Evolutionary conservation across 2,113 vertebrate genomes (phyloP), one percentile per base, ranked within the genome.

Genomic region (Dissostichus mawsoni): DNA sequence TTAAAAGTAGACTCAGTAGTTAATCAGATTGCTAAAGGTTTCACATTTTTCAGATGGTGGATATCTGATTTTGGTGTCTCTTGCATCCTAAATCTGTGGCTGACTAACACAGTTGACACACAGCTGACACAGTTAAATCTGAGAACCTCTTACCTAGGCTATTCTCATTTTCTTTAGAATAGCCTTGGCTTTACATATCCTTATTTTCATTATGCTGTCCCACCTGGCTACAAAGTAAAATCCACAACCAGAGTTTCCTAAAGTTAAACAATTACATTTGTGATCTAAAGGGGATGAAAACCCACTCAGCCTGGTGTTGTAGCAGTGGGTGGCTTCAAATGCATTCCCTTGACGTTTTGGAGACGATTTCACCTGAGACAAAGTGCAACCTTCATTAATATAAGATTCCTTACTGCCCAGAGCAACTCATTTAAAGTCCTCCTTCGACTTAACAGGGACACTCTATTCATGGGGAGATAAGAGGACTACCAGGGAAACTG

Each of bases 361-460:
- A 89, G 85, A 86, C 14, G 18, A 65, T 85, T 84, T 89, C 76
- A 83, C 89, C 81, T 58, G 79, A 89, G 87, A 92, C 84, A 82
- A 83, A 90, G 92, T 85, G 86, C 78, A 81, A 33, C 65, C 75
- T 72, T 91, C 88, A 91, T 93, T 92, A 93, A 93, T 94, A 93
- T 94, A 93, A 91, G 63, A 91, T 87, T 79, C 81, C 18, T 67
- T 45, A 80, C 68, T 70, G 88, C 90, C 85, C 78, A 74, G 55
- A 88, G 89, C 81, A 20, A 87, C 81, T 89, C 74, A 81, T 85
- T 90, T 80, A 84, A 73, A 89, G 80, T 80, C 86, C 74, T 82
- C 72, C 83, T 69, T 87, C 59, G 25, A 59, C 78, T 76, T 80
- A 62, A 47, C 16, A 18, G 85, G 86, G 63, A 88, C 63, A 8